Evolutionary conservation across 2,888 invertebrate species (phyloP).

Genomic region (Noctua janthe): DNA sequence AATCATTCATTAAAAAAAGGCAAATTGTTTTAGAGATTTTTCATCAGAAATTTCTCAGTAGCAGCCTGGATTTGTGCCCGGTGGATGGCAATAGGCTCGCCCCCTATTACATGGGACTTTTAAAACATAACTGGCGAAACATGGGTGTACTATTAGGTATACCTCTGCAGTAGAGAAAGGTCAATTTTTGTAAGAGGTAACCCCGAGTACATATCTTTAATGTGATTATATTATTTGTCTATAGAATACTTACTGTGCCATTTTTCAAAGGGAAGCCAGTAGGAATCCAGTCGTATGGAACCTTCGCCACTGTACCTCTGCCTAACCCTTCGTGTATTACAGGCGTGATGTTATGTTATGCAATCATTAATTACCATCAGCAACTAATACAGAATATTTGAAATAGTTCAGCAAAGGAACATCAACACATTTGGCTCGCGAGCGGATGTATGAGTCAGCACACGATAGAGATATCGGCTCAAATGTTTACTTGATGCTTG

Average conservation of each 20-base stretch:
- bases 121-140: not conserved
- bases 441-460: constrained; percentile 10
- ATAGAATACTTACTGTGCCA: too few relatives aligned
- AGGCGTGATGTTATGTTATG: not conserved
- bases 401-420: constrained; percentile 1
- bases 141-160: too few relatives aligned
- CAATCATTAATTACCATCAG: not conserved
- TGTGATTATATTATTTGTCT: too few relatives aligned
- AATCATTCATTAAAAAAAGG: not conserved
- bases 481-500: constrained; percentile 16
- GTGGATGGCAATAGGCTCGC: not conserved
- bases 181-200: too few relatives aligned
- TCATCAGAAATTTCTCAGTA: not conserved
- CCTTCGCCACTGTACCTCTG: not conserved
- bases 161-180: not conserved
- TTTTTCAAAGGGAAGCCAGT: too few relatives aligned
- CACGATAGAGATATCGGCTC: not conserved
- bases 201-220: too few relatives aligned
- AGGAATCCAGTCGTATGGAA: too few relatives aligned
- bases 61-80: not conserved
- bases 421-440: constrained; percentile 27
- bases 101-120: not conserved
- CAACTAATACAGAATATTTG: not conserved
- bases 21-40: not conserved
- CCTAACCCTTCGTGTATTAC: not conserved